These are phyloP conservation scores for Zelleria hepariella DNA, from an alignment of 2,888 invertebrate species.

Conservation along the genomic window DNA sequence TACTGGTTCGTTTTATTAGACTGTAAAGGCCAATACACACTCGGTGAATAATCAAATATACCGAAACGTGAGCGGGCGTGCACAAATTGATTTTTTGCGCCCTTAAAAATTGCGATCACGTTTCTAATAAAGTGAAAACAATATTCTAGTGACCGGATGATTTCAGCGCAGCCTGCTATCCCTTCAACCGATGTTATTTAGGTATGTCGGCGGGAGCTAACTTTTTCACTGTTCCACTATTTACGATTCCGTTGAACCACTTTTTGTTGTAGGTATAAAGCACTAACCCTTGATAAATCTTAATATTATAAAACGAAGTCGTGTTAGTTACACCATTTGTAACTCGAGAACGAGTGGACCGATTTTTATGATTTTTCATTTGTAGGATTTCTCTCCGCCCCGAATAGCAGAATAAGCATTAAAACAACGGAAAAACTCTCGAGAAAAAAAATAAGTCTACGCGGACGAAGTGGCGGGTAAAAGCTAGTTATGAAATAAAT, in stretches of 20 bases:
- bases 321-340: too few species aligned
- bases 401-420: too few species aligned
- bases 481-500: too few species aligned
- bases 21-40: slow-evolving; percentile 57
- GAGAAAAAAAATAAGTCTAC: too few species aligned
- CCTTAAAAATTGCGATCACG: slow-evolving; percentile 73
- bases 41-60: slow-evolving; percentile 60
- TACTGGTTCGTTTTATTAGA: slow-evolving; percentile 57
- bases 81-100: slow-evolving; percentile 68
- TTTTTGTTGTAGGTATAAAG: neutral
- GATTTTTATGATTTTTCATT: too few species aligned
- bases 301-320: too few species aligned
- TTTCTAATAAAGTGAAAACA: slow-evolving; percentile 75
- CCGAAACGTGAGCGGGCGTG: slow-evolving; percentile 48
- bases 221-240: slow-evolving; percentile 40
- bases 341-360: too few species aligned
- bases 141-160: slow-evolving; percentile 74
- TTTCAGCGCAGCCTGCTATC: slow-evolving; percentile 64
- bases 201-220: slow-evolving; percentile 37
- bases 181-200: slow-evolving; percentile 46
- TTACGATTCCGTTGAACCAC: neutral
- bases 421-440: too few species aligned
- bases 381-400: too few species aligned
- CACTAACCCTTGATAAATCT: neutral
- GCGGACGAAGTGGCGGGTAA: too few species aligned